Evolutionary conservation across 2,888 invertebrate genomes (phyloP), one percentile per base, ranked within the genome.

Genomic region (Linyphia triangularis): DNA sequence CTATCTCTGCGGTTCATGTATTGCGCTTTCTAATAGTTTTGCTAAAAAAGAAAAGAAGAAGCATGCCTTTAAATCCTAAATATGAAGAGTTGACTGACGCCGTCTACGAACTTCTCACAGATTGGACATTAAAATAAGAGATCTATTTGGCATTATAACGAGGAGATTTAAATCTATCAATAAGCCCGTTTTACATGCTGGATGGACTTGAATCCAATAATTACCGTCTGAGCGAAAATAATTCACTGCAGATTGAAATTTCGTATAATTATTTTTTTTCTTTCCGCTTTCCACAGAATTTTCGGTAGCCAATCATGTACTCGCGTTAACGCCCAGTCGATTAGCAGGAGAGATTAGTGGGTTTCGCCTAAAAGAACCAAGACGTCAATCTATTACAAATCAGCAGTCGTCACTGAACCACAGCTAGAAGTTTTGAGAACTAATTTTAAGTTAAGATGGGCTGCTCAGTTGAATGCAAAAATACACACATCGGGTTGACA

Each of bases 281-380:
- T 28, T 59, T 16, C 69, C 33, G 16, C 22, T 81, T 79, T 33
- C 51, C 24, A 33, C 33, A 59, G 33, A 81, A 81, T 30, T 57
- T 81, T 72, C 82, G 40, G 82, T 72, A 82, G 72, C 82, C 82
- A 82, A 82, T 82, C 72, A 63, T 61, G 30, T 40, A 43, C 61
- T 37, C 9, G 37, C 26, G 57, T 43, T 40, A n/a, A 82, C 82
- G 82, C 82, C 82, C 82, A 70, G 72, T 61, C 82, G 70, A 82
- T 82, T 82, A 82, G 59, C 28, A 7, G 30, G 33, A 33, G 24
- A 33, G 72, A 40, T 70, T 61, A 72, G 37, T 19, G 9, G 16
- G 26, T 3, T 59, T 19, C 24, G 59, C 70, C 61, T 61, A 63
- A 82, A 82, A 61, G 70, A 61, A 72, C 82, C 82, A 82, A 13